Evolutionary conservation across 2,888 invertebrate species (phyloP), one percentile per base, ranked within the genome.

Genomic region (Liopterus haemorrhoidalis): DNA sequence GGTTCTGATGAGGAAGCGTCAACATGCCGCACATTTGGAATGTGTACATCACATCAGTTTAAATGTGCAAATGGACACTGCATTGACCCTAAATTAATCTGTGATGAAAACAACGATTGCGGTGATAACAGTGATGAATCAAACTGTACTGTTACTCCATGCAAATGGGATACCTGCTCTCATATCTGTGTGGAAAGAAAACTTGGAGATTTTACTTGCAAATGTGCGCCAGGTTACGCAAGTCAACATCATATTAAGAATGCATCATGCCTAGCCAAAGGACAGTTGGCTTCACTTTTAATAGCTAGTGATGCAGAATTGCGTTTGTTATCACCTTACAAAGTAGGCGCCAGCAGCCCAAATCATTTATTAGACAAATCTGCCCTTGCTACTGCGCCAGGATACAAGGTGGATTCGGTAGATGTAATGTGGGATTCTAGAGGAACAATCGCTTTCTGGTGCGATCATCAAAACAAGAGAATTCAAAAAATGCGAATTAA

Each of bases 81-180:
- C 61, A 73, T 81, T 46, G 69, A 72, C 8, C 68, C 69, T 44
- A 66, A 69, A 36, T 62, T 74, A 32, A 70, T 71, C 1, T 82
- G 82, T 61, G 74, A 82, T 59, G 72, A 73, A 6, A 64, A 64
- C 6, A 59, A 68, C 35, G 74, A 80, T 57, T 81, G 81, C 58
- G 68, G 65, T 2, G 76, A 79, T 56, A 69, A 68, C 49, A 50
- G 50, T 14, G 69, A 69, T 54, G 75, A 52, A 64, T 63, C 59
- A 60, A 70, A 65, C 59, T 70, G 64, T 59, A 59, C 46, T 2
- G 24, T 49, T 9, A 56, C 59, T 30, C 62, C 61, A 37, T 86
- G 86, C 62, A 68, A 73, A 41, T 86, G 85, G 74, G 79, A 81
- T 33, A 72, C 79, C 3, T 91, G 91, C 62, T 81, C 89, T 14